phyloP scores from a whole-genome alignment of 2,888 invertebrate genomes.

The Tipula helvola region DNA sequence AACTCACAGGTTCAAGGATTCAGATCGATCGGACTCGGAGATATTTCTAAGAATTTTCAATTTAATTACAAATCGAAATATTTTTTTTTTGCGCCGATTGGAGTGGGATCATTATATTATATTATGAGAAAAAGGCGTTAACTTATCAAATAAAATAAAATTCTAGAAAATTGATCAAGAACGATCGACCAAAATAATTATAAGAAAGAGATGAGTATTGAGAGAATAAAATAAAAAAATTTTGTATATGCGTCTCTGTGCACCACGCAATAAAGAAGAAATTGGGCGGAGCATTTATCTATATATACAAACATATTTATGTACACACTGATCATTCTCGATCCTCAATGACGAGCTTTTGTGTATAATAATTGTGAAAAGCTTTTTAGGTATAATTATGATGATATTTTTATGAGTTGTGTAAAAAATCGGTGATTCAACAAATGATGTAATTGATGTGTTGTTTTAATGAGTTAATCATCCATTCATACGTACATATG shows the following conservation, averaged over 20 bases:
- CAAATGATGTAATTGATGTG: not conserved
- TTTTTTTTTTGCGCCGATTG: not conserved
- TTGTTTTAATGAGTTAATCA: not conserved
- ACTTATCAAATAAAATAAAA: not conserved
- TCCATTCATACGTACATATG: not conserved
- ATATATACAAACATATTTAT: not conserved
- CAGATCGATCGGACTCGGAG: not conserved
- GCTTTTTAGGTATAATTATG: not conserved
- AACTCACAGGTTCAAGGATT: not conserved
- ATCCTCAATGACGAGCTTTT: not conserved
- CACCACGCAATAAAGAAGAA: not conserved
- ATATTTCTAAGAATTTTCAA: not conserved
- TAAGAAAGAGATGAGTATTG: not conserved
- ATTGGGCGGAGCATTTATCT: not conserved
- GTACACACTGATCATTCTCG: not conserved
- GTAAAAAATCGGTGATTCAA: not conserved
- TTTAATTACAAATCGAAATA: not conserved
- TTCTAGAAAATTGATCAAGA: slow-evolving; percentile 4
- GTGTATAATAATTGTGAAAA: not conserved
- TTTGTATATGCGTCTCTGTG: not conserved
- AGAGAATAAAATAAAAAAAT: not conserved
- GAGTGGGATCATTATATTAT: not conserved
- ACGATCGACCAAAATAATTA: not conserved
- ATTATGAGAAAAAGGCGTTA: not conserved
- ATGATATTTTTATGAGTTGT: not conserved